Base-by-base conservation (phyloP, 2,797 vertebrate genomes). In the Loris lydekkerianus region DNA sequence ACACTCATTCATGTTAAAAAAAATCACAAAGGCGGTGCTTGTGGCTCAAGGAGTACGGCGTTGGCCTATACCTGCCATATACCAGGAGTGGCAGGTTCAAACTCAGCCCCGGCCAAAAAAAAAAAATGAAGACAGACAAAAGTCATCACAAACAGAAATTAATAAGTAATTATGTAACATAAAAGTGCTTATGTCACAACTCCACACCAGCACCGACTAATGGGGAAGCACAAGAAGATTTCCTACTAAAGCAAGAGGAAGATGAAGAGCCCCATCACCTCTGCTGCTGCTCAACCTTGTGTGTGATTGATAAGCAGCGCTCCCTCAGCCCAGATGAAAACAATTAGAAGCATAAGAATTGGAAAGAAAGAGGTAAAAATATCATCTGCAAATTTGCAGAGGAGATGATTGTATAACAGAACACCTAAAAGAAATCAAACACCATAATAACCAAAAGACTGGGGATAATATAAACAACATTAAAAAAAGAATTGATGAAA, bases 161-260 rank as follows among this genome's bases (percentile, higher is more conserved):
- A 94, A 60, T 23, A 96, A 85, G 20, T 53, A 92, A 93, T 90
- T 85, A 1, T 10, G 87, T 81, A 80, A 58, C 15, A 34, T 49
- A 69, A 84, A 49, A 56, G 27, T n/a, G 7, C 46, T 13, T 65
- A 67, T 56, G 4, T 4, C 27, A 65, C 5, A 53, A 43, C 25
- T 4, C 70, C 3, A 89, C 75, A 80, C 15, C 46, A 87, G 37
- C 8, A 77, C 20, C 37, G 78, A 53, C 40, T 92, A 58, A 31
- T 40, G 29, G 76, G 10, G 58, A 94, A 90, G 31, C 46, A 43
- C 29, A 87, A 1, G 25, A 81, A 56, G 29, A 21, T 94, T 83
- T 87, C 11, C 14, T 60, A 21, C 37, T 18, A 63, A 61, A 84
- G 13, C 81, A 49, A 49, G 49, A 89, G 76, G 70, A 94, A 49